Evolutionary conservation across 2,888 invertebrate genomes (phyloP).

Genomic region (Chrysomela aeneicollis): DNA sequence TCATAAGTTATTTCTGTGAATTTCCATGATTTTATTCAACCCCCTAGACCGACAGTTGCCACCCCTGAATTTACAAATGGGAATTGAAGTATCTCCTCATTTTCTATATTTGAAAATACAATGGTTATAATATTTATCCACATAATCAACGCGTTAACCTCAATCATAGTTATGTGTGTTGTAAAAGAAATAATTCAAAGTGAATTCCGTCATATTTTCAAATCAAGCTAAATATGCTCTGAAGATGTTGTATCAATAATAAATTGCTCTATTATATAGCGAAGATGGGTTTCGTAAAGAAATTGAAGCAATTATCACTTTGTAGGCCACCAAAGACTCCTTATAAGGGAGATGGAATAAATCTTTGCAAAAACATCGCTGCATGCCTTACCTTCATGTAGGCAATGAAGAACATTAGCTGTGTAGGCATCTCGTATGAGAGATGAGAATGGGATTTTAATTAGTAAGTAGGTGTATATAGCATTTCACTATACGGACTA

Average conservation of each 20-base stretch:
- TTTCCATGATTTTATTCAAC: too few species aligned
- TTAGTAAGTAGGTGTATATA: background rate
- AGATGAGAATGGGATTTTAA: background rate
- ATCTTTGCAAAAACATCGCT: background rate
- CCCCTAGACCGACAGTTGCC: too few species aligned
- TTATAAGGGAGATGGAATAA: background rate
- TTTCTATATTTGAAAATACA: too few species aligned
- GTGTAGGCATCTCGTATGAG: background rate
- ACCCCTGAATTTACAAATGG: too few species aligned
- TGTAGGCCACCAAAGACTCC: background rate
- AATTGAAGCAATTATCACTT: background rate
- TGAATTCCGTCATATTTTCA: too few species aligned
- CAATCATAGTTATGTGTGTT: too few species aligned
- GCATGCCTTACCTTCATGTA: background rate
- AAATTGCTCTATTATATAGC: background rate
- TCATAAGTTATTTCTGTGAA: too few species aligned
- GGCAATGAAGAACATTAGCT: background rate
- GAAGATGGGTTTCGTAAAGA: background rate
- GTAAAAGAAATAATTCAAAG: too few species aligned
- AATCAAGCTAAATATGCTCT: background rate
- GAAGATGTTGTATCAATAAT: background rate
- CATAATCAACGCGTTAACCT: too few species aligned
- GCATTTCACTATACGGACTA: too few species aligned
- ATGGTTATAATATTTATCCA: too few species aligned
- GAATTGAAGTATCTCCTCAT: too few species aligned